phyloP scores from a whole-genome alignment of 1,140 invertebrate genomes.

The Drosophila simulans region DNA sequence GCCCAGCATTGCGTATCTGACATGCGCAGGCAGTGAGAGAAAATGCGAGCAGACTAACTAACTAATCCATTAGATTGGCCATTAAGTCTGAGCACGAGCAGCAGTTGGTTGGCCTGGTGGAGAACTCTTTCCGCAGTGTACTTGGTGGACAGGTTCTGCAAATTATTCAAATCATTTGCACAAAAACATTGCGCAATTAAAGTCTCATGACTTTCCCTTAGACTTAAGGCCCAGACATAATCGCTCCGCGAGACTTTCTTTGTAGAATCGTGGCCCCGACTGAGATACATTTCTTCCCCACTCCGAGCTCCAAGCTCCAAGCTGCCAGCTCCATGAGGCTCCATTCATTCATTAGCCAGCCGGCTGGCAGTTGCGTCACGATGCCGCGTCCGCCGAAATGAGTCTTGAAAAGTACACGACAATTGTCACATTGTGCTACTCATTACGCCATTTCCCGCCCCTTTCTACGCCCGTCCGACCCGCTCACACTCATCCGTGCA shows the following conservation, averaged over 20 bases:
- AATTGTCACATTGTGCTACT: constrained; percentile 75
- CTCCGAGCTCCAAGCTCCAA: background rate
- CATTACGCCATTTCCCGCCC: constrained; percentile 73
- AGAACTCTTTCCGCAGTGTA: constrained; percentile 30
- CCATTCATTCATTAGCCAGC: constrained; percentile 47
- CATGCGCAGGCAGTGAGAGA: constrained; percentile 50
- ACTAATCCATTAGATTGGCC: background rate
- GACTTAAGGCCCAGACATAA: constrained; percentile 28
- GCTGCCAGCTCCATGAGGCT: constrained; percentile 5
- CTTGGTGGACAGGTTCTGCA: constrained; percentile 43
- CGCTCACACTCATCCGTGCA: background rate
- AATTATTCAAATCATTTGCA: constrained; percentile 51
- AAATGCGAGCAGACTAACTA: constrained; percentile 1
- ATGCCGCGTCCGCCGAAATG: constrained; percentile 23
- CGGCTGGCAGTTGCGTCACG: constrained; percentile 59
- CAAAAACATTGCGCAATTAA: constrained; percentile 51
- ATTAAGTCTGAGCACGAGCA: background rate
- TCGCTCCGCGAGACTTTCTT: constrained; percentile 44
- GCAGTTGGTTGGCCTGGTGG: background rate
- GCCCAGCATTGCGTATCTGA: constrained; percentile 79
- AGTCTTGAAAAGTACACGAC: constrained; percentile 57
- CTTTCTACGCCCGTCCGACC: constrained; percentile 9
- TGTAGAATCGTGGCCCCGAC: constrained; percentile 30
- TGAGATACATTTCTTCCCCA: constrained; percentile 9
- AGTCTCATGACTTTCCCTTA: constrained; percentile 48